phyloP scores from a whole-genome alignment of 2,797 vertebrate genomes.

The Fistularia commersonii region DNA sequence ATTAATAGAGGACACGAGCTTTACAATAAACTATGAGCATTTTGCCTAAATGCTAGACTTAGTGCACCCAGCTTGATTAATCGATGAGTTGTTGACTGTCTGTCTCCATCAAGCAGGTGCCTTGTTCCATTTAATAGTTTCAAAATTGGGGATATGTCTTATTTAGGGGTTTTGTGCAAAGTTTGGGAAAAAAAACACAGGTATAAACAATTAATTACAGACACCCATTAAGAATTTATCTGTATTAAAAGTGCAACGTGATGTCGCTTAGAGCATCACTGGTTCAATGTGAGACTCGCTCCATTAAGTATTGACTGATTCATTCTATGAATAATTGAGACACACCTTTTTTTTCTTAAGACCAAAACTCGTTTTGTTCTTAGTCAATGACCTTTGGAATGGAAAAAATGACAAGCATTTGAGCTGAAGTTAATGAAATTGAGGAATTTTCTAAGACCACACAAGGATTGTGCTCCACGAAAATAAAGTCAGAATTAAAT shows the following conservation, averaged over 20 bases:
- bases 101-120: neutral
- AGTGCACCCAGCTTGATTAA: neutral
- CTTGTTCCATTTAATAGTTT: constrained; percentile 4
- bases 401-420: constrained; percentile 55
- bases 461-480: constrained; percentile 28
- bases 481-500: constrained; percentile 47
- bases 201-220: constrained; percentile 73
- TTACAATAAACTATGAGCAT: constrained; percentile 21
- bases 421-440: constrained; percentile 36
- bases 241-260: constrained; percentile 75
- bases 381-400: constrained; percentile 58
- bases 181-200: constrained; percentile 68
- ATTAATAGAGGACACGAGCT: constrained; percentile 41
- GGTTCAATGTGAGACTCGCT: constrained; percentile 65
- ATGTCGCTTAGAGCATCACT: constrained; percentile 66
- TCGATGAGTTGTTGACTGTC: neutral
- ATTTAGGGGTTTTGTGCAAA: constrained; percentile 32
- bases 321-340: constrained; percentile 72
- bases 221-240: constrained; percentile 73
- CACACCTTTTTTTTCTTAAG: constrained; percentile 64
- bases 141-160: constrained; percentile 28
- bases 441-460: constrained; percentile 1
- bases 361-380: constrained; percentile 50
- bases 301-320: constrained; percentile 75
- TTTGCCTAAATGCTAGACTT: constrained; percentile 4